Conservation (phyloP, 2,888 invertebrate species). For the Anarsia innoxiella region DNA sequence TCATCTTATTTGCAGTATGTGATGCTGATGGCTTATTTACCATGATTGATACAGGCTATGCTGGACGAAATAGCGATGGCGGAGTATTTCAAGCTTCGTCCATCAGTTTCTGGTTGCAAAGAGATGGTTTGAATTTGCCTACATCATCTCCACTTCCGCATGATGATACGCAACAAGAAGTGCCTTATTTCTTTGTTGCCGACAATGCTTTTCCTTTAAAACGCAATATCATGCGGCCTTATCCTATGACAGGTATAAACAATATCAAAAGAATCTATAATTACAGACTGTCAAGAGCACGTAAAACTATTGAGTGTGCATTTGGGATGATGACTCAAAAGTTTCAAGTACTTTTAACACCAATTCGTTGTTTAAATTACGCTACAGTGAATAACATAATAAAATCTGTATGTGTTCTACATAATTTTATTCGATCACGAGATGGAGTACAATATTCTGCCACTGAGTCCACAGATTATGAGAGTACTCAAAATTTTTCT, state of each 20-base stretch:
- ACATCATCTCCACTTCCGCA: constrained; percentile 12
- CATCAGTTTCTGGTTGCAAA: constrained; percentile 10
- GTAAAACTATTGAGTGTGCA: constrained; percentile 17
- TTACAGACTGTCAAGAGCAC: constrained; percentile 14
- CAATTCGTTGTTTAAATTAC: constrained; percentile 9
- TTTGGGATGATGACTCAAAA: constrained; percentile 19
- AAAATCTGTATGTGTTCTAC: constrained; percentile 9
- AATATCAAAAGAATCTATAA: constrained; percentile 18
- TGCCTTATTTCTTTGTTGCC: constrained; percentile 11
- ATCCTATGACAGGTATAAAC: constrained; percentile 12
- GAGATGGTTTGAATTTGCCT: constrained; percentile 10
- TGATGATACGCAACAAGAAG: constrained; percentile 8
- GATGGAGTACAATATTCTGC: constrained; percentile 10
- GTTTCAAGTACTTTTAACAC: constrained; percentile 13
- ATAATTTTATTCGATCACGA: constrained; percentile 6
- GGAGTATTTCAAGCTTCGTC: constrained; percentile 10
- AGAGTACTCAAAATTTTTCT: constrained; percentile 9
- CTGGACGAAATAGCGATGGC: constrained; percentile 20
- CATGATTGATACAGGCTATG: constrained; percentile 28
- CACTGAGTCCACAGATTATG: constrained; percentile 8
- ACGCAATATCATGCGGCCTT: constrained; percentile 13
- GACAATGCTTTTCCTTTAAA: constrained; percentile 11
- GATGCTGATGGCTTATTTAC: constrained; percentile 32
- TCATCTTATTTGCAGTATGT: constrained; percentile 28
- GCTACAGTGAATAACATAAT: constrained; percentile 10